phyloP scores from a whole-genome alignment of 2,113 vertebrate genomes.

The Gavialis gangeticus region DNA sequence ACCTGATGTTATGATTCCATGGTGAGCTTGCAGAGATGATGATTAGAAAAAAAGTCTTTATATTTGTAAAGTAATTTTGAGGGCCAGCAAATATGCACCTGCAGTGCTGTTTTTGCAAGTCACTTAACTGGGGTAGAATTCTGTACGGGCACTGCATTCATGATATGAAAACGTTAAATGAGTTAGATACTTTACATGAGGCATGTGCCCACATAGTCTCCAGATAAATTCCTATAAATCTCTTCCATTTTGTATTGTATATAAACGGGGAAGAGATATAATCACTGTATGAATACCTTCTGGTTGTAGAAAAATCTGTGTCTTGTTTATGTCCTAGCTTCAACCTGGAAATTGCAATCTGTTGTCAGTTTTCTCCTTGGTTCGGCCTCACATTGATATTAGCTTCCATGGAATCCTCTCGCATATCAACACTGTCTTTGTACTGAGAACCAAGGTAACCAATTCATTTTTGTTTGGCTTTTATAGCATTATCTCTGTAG shows the following conservation, averaged over 20 bases:
- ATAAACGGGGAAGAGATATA: neutral
- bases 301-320: neutral
- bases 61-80: neutral
- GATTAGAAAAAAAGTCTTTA: neutral
- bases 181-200: neutral
- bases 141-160: neutral
- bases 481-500: conserved; percentile 16
- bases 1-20: neutral
- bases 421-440: conserved; percentile 99
- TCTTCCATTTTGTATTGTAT: neutral
- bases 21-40: neutral
- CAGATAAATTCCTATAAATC: neutral
- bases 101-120: neutral
- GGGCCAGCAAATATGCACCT: neutral
- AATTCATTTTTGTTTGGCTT: neutral
- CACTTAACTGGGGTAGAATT: neutral
- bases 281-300: neutral
- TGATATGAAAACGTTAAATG: neutral
- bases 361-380: conserved; percentile 95
- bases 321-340: conserved; percentile 79
- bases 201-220: neutral
- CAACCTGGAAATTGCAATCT: conserved; percentile 95
- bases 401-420: conserved; percentile 98
- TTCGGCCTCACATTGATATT: conserved; percentile 98
- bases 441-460: conserved; percentile 95